Conservation (phyloP, 2,888 invertebrate species). For the Drosophila fulvimacula region DNA sequence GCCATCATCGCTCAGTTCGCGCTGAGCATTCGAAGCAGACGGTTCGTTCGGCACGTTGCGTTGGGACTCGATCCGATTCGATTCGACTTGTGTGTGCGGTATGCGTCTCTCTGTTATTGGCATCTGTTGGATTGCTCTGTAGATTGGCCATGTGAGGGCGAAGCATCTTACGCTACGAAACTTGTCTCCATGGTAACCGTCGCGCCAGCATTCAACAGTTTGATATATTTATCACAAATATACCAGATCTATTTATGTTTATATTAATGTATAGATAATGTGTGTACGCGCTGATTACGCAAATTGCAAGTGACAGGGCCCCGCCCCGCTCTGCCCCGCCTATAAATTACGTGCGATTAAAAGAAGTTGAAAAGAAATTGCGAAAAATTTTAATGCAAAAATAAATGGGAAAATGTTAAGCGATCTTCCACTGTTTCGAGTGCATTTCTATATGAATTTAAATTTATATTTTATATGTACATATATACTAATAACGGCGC, state of each 20-base stretch:
- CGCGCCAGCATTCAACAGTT: conserved; percentile 40
- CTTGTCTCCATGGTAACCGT: conserved; percentile 32
- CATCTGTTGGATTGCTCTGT: conserved; percentile 29
- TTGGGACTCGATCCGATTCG: conserved; percentile 5
- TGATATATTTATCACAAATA: conserved; percentile 35
- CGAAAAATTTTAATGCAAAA: background rate
- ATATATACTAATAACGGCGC: conserved; percentile 43
- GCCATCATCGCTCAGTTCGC: conserved; percentile 50
- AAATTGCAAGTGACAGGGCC: conserved; percentile 63
- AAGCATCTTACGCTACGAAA: conserved; percentile 40
- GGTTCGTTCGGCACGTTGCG: conserved; percentile 42
- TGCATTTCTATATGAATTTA: background rate
- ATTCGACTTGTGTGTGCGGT: conserved; percentile 30
- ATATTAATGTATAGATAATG: conserved; percentile 20
- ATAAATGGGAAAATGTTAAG: background rate
- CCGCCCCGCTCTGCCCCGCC: background rate
- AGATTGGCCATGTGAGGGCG: conserved; percentile 58
- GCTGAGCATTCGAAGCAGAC: conserved; percentile 56
- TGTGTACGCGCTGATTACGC: conserved; percentile 45
- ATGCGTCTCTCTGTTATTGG: conserved; percentile 19
- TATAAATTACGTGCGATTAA: conserved; percentile 12
- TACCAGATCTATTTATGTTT: conserved; percentile 35
- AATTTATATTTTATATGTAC: background rate
- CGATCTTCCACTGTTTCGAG: background rate
- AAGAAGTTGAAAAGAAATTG: conserved; percentile 15